Conservation (phyloP, 2,113 vertebrate species). For the Trachemys scripta region DNA sequence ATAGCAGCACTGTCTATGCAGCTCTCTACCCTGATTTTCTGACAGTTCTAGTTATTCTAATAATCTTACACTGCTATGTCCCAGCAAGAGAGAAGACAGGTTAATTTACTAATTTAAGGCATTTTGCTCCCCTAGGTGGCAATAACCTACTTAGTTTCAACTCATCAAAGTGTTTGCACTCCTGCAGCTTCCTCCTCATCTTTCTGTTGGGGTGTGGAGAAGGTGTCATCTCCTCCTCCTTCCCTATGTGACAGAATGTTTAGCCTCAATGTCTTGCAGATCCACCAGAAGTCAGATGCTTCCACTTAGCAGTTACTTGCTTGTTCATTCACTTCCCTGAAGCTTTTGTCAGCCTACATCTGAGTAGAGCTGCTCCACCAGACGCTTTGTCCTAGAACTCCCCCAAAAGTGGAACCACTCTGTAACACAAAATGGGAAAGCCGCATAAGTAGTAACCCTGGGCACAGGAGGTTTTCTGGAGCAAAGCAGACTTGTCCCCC, state of each 20-base stretch:
- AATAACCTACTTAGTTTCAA: neutral
- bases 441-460: neutral
- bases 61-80: neutral
- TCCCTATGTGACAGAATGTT: neutral
- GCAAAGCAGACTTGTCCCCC: neutral
- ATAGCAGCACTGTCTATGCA: neutral
- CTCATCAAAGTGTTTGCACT: neutral
- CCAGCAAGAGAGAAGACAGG: neutral
- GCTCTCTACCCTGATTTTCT: neutral
- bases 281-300: neutral
- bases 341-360: neutral
- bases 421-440: neutral
- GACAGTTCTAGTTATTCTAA: neutral
- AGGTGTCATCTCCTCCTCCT: accelerated
- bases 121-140: neutral
- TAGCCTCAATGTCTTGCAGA: neutral
- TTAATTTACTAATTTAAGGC: neutral
- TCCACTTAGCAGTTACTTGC: neutral
- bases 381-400: neutral
- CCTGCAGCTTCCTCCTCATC: neutral
- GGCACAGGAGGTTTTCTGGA: neutral
- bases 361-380: neutral
- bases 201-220: neutral
- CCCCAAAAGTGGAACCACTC: neutral
- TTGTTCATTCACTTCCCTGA: neutral